A percentile compares a stretch with the other conserved stretches of the same genome.
These are phyloP conservation scores for Zoanthus sociatus DNA, from an alignment of 92 coral and sea anemone species.

Conservation along the genomic window DNA sequence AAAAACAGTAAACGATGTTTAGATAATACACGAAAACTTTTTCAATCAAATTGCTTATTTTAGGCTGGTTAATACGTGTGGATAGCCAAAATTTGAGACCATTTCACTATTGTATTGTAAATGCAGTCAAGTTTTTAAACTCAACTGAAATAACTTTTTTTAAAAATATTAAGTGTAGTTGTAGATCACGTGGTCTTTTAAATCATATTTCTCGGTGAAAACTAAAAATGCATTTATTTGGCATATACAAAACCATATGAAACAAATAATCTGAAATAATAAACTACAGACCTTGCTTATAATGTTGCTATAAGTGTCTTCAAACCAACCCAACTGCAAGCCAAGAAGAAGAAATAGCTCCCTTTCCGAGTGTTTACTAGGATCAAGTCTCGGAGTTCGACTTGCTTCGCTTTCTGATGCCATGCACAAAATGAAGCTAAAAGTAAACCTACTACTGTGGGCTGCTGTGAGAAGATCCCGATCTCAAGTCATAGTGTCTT, in stretches of 20 bases:
- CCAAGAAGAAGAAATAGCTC: slow-evolving; percentile 40
- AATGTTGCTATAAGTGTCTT: slow-evolving; percentile 35
- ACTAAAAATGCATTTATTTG: neutral
- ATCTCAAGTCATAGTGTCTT: neutral
- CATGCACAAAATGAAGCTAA: neutral
- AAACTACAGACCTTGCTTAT: slow-evolving; percentile 14
- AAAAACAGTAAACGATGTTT: neutral
- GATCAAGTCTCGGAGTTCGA: neutral
- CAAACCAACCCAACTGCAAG: slow-evolving; percentile 48
- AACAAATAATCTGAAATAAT: neutral
- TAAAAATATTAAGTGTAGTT: too few relatives aligned
- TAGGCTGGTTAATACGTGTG: neutral
- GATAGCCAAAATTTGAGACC: too few relatives aligned
- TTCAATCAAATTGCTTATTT: neutral
- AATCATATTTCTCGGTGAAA: neutral
- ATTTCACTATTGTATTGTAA: too few relatives aligned
- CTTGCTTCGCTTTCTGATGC: neutral
- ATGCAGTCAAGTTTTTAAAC: too few relatives aligned
- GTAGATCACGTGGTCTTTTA: too few relatives aligned
- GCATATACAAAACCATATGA: neutral
- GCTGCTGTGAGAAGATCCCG: neutral
- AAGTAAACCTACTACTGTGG: neutral
- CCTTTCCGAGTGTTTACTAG: slow-evolving; percentile 21
- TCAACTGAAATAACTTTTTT: too few relatives aligned
- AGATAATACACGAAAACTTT: neutral